Evolutionary conservation across 2,113 vertebrate genomes (phyloP).

Genomic region (Tychaedon coryphoeus): DNA sequence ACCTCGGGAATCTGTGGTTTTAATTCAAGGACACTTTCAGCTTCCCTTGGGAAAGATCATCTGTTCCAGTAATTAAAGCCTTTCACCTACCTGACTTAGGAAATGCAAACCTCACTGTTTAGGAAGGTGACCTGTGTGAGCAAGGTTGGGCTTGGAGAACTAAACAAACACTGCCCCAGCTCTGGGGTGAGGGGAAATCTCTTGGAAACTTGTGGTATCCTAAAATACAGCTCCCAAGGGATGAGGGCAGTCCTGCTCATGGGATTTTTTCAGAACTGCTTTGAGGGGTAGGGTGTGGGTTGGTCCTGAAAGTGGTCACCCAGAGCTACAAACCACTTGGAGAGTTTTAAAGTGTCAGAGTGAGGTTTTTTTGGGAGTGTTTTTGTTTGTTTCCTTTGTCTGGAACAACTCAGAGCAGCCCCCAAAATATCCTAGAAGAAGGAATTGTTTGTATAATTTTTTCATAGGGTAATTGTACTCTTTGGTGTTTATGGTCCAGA

Average conservation of each 20-base stretch:
- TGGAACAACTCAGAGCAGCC: background rate
- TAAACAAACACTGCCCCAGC: background rate
- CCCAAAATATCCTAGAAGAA: background rate
- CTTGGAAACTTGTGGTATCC: background rate
- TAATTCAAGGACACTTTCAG: background rate
- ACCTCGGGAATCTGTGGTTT: background rate
- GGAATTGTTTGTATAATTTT: background rate
- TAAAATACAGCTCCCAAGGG: background rate
- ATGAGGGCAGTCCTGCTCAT: background rate
- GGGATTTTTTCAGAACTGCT: background rate
- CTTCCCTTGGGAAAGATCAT: background rate
- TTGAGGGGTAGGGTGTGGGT: background rate
- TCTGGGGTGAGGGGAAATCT: background rate
- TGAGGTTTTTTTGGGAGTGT: fast-evolving
- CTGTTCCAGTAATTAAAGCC: conserved; percentile 9
- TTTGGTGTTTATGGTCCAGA: background rate
- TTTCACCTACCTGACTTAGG: background rate
- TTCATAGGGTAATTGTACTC: fast-evolving
- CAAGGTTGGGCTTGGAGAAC: background rate
- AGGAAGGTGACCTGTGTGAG: background rate
- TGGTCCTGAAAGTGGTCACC: background rate
- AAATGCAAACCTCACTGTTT: background rate
- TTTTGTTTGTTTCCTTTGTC: background rate
- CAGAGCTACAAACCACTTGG: background rate
- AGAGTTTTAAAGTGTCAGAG: background rate